Percentiles rank a stretch among this genome's conserved stretches.
Conservation (phyloP, 2,888 invertebrate species). For the Lochmaea crataegi region DNA sequence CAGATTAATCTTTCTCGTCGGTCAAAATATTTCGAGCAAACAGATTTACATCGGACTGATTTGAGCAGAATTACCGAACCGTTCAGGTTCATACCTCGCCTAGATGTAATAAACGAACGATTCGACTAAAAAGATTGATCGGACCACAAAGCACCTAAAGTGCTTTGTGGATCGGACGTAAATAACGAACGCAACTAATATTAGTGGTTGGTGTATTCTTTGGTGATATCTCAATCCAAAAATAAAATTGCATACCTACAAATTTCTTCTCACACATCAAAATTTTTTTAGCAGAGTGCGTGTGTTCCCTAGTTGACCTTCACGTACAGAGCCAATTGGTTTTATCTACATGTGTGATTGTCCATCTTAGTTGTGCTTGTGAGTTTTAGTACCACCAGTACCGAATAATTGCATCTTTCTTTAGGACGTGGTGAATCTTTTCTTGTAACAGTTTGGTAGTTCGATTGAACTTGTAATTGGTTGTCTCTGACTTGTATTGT, state of each 20-base stretch:
- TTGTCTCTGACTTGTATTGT: too few relatives aligned
- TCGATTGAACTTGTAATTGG: slow-evolving; percentile 16
- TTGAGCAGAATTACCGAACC: too few relatives aligned
- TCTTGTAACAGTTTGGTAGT: slow-evolving; percentile 7
- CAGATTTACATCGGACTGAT: too few relatives aligned
- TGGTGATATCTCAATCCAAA: not conserved
- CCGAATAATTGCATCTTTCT: slow-evolving; percentile 13
- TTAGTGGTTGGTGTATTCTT: too few relatives aligned
- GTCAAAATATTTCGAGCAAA: too few relatives aligned
- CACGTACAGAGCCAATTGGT: slow-evolving; percentile 13
- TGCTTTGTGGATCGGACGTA: too few relatives aligned
- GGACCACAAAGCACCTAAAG: too few relatives aligned
- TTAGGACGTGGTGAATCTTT: slow-evolving; percentile 5
- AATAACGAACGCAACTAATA: too few relatives aligned
- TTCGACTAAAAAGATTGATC: too few relatives aligned
- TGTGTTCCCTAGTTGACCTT: slow-evolving; percentile 39
- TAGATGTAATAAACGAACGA: too few relatives aligned
- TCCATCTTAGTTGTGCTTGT: slow-evolving; percentile 20
- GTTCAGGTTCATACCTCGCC: too few relatives aligned
- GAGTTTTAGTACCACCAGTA: not conserved
- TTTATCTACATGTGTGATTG: slow-evolving; percentile 28
- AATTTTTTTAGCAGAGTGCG: slow-evolving; percentile 4
- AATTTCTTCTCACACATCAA: not conserved
- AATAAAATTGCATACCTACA: not conserved
- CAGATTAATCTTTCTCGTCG: too few relatives aligned